These are phyloP conservation scores for Lagodon rhomboides DNA, from an alignment of 2,797 vertebrate species.

Conservation along the genomic window DNA sequence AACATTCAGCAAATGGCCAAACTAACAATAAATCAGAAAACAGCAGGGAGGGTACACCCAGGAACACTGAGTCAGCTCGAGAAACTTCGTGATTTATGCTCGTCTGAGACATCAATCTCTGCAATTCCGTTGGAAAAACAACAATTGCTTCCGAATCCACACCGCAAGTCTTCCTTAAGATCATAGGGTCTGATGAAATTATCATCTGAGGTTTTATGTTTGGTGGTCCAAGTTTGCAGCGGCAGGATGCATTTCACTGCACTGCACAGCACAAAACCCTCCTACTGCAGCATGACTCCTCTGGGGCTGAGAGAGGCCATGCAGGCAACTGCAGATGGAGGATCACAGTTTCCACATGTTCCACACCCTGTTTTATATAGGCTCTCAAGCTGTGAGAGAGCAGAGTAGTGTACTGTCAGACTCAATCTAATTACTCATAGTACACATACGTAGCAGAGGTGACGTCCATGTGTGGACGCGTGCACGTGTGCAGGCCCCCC, in stretches of 20 bases:
- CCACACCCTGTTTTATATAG: slow-evolving; percentile 64
- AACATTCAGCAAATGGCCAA: slow-evolving; percentile 72
- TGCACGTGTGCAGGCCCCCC: slow-evolving; percentile 7
- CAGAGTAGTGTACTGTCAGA: slow-evolving; percentile 30
- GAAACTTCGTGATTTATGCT: slow-evolving; percentile 73
- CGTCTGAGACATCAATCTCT: slow-evolving; percentile 63
- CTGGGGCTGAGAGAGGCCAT: slow-evolving; percentile 37
- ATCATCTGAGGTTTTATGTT: slow-evolving; percentile 71
- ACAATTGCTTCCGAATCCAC: slow-evolving; percentile 57
- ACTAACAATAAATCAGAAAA: slow-evolving; percentile 75
- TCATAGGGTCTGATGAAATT: slow-evolving; percentile 63
- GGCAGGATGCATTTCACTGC: slow-evolving; percentile 64
- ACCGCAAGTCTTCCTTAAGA: slow-evolving; percentile 50
- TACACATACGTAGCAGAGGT: slow-evolving; percentile 39
- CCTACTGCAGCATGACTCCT: slow-evolving; percentile 58
- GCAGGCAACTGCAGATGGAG: slow-evolving; percentile 55
- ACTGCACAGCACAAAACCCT: slow-evolving; percentile 66
- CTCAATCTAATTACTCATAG: slow-evolving; percentile 47
- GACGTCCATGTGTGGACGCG: slow-evolving; percentile 17
- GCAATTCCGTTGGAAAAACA: slow-evolving; percentile 62
- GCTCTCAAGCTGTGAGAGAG: slow-evolving; percentile 46
- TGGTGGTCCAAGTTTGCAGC: slow-evolving; percentile 56
- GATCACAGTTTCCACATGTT: slow-evolving; percentile 67
- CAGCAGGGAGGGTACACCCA: slow-evolving; percentile 51
- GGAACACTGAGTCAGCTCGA: slow-evolving; percentile 73